Percentiles rank a stretch among this genome's conserved stretches.
Conservation (phyloP, 1,140 invertebrate genomes). For the Oppia nitens region DNA sequence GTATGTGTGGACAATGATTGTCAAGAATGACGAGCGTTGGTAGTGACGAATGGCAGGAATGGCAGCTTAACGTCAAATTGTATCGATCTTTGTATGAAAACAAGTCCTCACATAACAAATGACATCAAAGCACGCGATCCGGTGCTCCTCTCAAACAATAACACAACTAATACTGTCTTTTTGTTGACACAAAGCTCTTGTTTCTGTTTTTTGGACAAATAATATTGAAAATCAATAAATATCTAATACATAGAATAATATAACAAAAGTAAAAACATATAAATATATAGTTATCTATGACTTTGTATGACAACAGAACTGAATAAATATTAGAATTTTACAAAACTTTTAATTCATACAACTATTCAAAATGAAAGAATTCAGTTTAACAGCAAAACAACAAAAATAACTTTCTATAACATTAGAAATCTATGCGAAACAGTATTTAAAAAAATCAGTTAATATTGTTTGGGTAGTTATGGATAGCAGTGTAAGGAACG, state of each 20-base stretch:
- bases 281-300: not conserved
- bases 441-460: no score
- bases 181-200: conserved; percentile 5
- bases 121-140: not conserved
- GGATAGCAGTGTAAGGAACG: not conserved
- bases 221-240: conserved; percentile 1
- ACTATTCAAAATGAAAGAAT: no score
- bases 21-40: not conserved
- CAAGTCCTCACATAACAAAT: not conserved
- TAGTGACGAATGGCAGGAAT: not conserved
- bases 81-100: not conserved
- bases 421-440: not conserved
- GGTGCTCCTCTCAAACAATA: not conserved
- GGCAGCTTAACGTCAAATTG: not conserved
- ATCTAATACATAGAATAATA: not conserved
- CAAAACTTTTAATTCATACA: no score
- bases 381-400: not conserved
- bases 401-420: not conserved
- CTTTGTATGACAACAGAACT: no score
- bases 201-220: not conserved
- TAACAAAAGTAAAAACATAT: not conserved
- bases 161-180: not conserved
- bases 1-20: not conserved
- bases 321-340: no score
- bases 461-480: not conserved